These are phyloP conservation scores for Oreonectes daqikongensis DNA, from an alignment of 2,797 vertebrate species.

Conservation along the genomic window DNA sequence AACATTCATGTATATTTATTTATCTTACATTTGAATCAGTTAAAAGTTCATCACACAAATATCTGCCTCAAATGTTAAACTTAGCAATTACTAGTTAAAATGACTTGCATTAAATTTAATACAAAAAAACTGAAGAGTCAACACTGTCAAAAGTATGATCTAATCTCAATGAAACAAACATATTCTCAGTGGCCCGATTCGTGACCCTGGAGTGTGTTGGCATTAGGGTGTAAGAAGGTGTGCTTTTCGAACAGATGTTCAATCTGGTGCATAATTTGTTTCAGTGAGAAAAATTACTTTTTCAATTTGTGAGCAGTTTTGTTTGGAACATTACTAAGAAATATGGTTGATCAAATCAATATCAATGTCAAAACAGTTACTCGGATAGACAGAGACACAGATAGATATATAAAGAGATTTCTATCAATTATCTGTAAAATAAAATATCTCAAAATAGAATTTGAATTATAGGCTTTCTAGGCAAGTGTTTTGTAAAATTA, in stretches of 20 bases:
- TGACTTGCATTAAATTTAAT: background rate
- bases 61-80: background rate
- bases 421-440: background rate
- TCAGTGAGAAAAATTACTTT: background rate
- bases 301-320: background rate
- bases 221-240: constrained; percentile 2
- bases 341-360: background rate
- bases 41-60: background rate
- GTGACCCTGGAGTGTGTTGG: constrained; percentile 26
- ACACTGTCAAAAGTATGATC: constrained; percentile 54
- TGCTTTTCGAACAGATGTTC: background rate
- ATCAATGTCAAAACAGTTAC: background rate
- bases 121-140: background rate
- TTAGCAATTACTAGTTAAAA: constrained; percentile 16
- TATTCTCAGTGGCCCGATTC: constrained; percentile 41
- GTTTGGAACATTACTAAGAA: background rate
- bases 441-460: constrained; percentile 2
- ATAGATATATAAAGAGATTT: background rate
- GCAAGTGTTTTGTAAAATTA: constrained; percentile 26
- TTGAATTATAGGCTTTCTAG: constrained; percentile 4
- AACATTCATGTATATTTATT: background rate
- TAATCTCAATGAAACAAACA: constrained; percentile 54
- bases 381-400: background rate
- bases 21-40: background rate
- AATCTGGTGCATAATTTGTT: background rate